Conservation (phyloP, 2,888 invertebrate species). For the Timandra comae region DNA sequence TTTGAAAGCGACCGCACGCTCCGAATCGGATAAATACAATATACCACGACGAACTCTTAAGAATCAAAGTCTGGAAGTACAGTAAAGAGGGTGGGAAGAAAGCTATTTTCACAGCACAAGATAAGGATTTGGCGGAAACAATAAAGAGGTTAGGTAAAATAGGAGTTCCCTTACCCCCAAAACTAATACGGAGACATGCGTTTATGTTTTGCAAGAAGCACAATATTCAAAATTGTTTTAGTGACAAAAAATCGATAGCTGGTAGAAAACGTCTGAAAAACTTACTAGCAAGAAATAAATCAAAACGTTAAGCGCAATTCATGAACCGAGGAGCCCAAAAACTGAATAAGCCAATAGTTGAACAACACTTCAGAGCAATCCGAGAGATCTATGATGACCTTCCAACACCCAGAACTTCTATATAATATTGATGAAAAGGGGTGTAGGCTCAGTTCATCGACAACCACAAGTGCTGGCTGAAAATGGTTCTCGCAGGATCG, state of each 20-base stretch:
- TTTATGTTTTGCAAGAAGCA: slow-evolving; percentile 10
- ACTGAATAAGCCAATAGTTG: slow-evolving; percentile 6
- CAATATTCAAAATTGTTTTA: slow-evolving; percentile 12
- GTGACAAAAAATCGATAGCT: background rate
- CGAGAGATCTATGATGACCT: background rate
- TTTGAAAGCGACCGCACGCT: no score
- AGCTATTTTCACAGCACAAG: slow-evolving; percentile 6
- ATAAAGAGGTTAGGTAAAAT: slow-evolving; percentile 6
- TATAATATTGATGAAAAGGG: slow-evolving; percentile 1
- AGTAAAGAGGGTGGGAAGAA: slow-evolving; percentile 7
- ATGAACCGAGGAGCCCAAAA: slow-evolving; percentile 10
- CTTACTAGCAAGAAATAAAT: slow-evolving; percentile 3
- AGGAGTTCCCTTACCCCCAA: slow-evolving; percentile 4
- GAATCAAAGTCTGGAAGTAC: slow-evolving; percentile 4
- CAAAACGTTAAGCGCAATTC: slow-evolving; percentile 3
- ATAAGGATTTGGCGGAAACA: slow-evolving; percentile 5
- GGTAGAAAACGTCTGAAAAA: slow-evolving; percentile 5
- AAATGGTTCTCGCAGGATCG: slow-evolving; percentile 1
- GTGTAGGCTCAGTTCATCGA: background rate
- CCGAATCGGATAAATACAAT: no score
- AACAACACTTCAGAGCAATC: slow-evolving; percentile 3
- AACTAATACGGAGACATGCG: slow-evolving; percentile 6
- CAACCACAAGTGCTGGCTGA: slow-evolving; percentile 1
- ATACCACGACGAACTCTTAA: no score
- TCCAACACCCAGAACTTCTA: background rate